A percentile compares a stretch with the other conserved stretches of the same genome.
phyloP scores from a whole-genome alignment of 2,888 invertebrate genomes.

The Diarsia brunnea region DNA sequence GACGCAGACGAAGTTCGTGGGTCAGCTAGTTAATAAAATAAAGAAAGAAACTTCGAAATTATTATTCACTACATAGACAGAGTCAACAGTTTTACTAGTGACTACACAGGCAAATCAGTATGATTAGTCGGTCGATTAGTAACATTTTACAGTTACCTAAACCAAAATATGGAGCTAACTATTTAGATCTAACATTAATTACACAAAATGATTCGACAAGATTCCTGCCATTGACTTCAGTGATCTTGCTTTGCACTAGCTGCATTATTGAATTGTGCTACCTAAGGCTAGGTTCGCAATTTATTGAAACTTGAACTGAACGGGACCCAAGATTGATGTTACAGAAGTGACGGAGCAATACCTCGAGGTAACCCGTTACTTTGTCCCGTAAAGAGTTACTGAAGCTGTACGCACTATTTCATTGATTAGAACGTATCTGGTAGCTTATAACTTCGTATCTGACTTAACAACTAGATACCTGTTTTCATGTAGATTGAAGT shows the following conservation, averaged over 20 bases:
- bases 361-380: conserved; percentile 57
- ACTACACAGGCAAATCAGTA: not conserved
- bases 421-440: conserved; percentile 44
- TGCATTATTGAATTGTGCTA: conserved; percentile 16
- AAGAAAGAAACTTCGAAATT: not conserved
- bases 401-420: conserved; percentile 35
- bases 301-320: conserved; percentile 47
- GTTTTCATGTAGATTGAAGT: not conserved
- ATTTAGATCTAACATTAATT: conserved; percentile 17
- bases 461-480: not conserved
- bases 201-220: conserved; percentile 31
- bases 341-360: conserved; percentile 51
- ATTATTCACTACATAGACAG: not conserved
- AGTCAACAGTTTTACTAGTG: not conserved
- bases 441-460: conserved; percentile 1
- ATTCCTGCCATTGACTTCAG: conserved; percentile 1
- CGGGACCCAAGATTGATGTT: conserved; percentile 54
- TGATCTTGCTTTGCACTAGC: not conserved
- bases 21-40: too few species aligned
- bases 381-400: conserved; percentile 55
- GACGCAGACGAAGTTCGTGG: too few species aligned
- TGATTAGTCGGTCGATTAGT: not conserved
- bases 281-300: conserved; percentile 35
- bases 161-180: not conserved
- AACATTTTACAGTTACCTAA: not conserved